A percentile compares a stretch with the other conserved stretches of the same genome.
Conservation (phyloP, 2,797 vertebrate genomes). For the Kryptopterus vitreolus region DNA sequence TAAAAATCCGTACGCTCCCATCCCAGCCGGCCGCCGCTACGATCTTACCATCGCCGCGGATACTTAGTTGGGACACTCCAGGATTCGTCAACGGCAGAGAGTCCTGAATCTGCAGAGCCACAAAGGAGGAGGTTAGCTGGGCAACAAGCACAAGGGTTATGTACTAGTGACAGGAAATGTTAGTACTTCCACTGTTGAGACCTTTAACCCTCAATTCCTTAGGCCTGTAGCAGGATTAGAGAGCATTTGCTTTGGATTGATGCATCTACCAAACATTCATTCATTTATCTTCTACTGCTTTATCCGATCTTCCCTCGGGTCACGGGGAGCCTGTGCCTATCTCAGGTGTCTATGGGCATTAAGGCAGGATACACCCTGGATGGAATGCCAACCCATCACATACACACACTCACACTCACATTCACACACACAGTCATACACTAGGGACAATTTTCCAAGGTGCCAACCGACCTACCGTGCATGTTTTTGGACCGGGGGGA, state of each 20-base stretch:
- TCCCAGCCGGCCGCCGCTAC: slow-evolving; percentile 92
- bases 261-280: background rate
- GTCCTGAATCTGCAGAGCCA: slow-evolving; percentile 72
- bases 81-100: slow-evolving; percentile 81
- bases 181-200: background rate
- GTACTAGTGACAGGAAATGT: background rate
- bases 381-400: no score
- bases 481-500: no score
- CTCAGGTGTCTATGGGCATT: no score
- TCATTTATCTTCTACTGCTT: no score
- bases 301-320: no score
- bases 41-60: slow-evolving; percentile 85
- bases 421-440: no score
- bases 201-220: background rate
- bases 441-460: no score
- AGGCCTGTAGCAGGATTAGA: background rate
- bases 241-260: background rate
- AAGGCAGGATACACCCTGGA: no score
- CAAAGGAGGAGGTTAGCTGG: background rate
- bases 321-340: no score
- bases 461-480: no score
- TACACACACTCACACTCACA: no score
- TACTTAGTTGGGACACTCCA: slow-evolving; percentile 82
- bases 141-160: background rate
- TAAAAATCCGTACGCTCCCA: slow-evolving; percentile 84